Evolutionary conservation across 2,888 invertebrate species (phyloP), one percentile per base, ranked within the genome.

Genomic region (Drosophila mulleri): DNA sequence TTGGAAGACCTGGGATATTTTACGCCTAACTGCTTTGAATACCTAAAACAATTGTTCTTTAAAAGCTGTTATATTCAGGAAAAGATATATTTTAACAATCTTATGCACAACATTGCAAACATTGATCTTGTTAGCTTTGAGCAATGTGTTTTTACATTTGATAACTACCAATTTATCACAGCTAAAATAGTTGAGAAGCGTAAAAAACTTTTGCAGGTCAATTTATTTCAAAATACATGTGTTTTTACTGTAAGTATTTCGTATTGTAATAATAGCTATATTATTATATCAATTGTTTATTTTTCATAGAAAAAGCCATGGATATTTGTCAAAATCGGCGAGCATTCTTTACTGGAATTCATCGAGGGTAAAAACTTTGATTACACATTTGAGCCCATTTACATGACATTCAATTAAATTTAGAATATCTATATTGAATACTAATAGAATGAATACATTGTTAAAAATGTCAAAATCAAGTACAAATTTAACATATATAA

Each of bases 101-200:
- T 80, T 14, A 39, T 82, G 54, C 8, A 53, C 1, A 68, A 57
- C 16, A 73, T 76, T 42, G 14, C 18, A 9, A 62, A 54, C 11
- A 57, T 81, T 2, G 70, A 78, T 3, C 2, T 80, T 6, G 9
- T 80, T 12, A 81, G 80, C 29, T 70, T 80, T 50, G 80, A 80
- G n/a, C 70, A 80, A 29, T 80, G 80, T 39, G 6, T 45, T 5
- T 78, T 82, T 65, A 50, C 8, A 8, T 81, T 81, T 45, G 39
- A 71, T 32, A 60, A 76, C 18, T 81, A 78, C 39, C 16, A 23
- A 9, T 82, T 80, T 54, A n/a, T n/a, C 8, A 47, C 59, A 45
- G 41, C 41, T 9, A 18, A 59, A 44, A 78, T 80, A 18, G 35
- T 39, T 1, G 61, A 57, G 12, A 59, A 52, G 0, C 79, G 80